Evolutionary conservation across 2,797 vertebrate species (phyloP), one percentile per base, ranked within the genome.

Genomic region (Luscinia megarhynchos): DNA sequence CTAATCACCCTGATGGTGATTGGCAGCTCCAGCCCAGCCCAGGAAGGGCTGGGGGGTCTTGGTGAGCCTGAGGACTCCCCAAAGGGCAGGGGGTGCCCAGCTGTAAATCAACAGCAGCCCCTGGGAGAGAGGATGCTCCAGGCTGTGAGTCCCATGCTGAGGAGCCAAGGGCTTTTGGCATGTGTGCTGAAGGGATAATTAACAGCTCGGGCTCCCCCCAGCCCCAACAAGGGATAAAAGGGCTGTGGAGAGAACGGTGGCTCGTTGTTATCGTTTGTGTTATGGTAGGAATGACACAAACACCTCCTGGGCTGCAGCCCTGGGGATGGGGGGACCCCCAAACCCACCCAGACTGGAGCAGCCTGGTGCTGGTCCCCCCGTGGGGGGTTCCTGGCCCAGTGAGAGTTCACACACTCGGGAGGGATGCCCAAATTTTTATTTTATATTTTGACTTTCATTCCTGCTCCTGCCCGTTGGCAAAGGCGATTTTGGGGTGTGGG

Each of bases 1-100:
- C 50, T 81, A 54, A 89, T 0, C 21, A 15, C 36, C 0, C 0
- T 0, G 18, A 1, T 2, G 40, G 5, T 0, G 6, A 2, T 0
- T 11, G 59, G 8, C 69, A 45, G 78, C 55, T 32, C 18, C n/a
- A 11, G 36, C 26, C 34, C 43, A 36, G 53, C 0, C 27, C 53
- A 22, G 61, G 0, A 2, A 17, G 38, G 36, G 29, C 0, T 26
- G 40, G 41, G 36, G 34, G 20, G 34, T 2, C 22, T 2, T 26
- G 45, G 24, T 54, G 11, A 57, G 32, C 6, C 13, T 29, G 30
- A 12, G 50, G 5, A 40, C 1, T 2, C 16, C 23, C 24, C 2
- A 5, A 22, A 51, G 51, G 20, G 32, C 45, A 24, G 53, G 19
- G 0, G 2, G 23, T 23, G 20, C 58, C 23, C 76, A 16, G 51